A percentile compares a stretch with the other conserved stretches of the same genome.
phyloP scores from a whole-genome alignment of 1,140 invertebrate species.

The Trialeurodes vaporariorum region DNA sequence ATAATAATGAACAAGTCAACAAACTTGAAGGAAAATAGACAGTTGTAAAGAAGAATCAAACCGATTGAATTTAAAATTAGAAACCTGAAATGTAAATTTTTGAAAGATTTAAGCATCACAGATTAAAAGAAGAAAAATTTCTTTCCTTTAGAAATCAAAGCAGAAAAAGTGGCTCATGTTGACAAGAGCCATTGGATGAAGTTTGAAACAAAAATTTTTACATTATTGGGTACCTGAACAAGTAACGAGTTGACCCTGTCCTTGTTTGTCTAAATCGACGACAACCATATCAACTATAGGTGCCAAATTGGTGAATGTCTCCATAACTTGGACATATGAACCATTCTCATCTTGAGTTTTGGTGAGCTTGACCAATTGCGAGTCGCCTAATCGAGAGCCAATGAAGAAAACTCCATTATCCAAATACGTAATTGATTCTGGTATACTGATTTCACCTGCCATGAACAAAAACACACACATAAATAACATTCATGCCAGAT shows the following conservation, averaged over 20 bases:
- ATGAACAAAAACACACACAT: no score
- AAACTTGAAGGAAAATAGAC: no score
- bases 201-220: no score
- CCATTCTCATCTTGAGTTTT: constrained; percentile 70
- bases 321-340: constrained; percentile 87
- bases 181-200: no score
- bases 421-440: constrained; percentile 96
- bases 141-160: background rate
- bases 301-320: constrained; percentile 92
- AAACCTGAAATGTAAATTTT: no score
- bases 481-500: no score
- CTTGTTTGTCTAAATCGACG: constrained; percentile 90
- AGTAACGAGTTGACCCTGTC: constrained; percentile 95
- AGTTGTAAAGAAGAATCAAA: no score
- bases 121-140: no score
- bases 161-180: no score
- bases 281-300: constrained; percentile 97
- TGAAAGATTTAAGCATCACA: no score
- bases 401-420: constrained; percentile 98
- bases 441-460: constrained; percentile 87
- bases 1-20: no score
- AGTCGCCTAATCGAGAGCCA: constrained; percentile 92
- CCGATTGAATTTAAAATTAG: no score
- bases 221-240: constrained; percentile 73
- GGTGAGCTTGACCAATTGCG: constrained; percentile 86